Evolutionary conservation across 2,113 vertebrate species (phyloP), one percentile per base, ranked within the genome.

Genomic region (Phalacrocorax carbo): DNA sequence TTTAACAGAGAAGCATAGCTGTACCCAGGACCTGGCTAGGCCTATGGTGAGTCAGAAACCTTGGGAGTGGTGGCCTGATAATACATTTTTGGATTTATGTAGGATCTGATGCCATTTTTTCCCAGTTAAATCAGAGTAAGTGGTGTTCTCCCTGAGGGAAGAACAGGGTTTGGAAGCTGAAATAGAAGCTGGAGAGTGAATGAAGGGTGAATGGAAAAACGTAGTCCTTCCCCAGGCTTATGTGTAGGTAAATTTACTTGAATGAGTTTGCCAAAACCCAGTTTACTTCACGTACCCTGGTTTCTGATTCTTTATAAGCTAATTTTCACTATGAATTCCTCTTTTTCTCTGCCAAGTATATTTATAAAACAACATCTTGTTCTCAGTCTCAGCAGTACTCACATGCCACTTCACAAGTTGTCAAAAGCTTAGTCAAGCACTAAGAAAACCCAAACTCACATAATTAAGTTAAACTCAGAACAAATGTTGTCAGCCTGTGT

Each of bases 341-440:
- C 77, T 86, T 93, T 94, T 91, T 89, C 38, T 72, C 49, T 91
- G 65, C 84, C 87, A 95, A 89, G 46, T 76, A 29, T 91, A 95
- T 96, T 97, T 96, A 87, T 93, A 95, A 96, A 95, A 88, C 82
- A 93, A 51, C 91, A 95, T 90, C 93, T 90, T 94, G 86, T 82
- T 95, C 92, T 92, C 54, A 86, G 85, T 78, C 86, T 94, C 80
- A 75, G 68, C 80, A 92, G 51, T 84, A 84, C 51, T 94, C 91
- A 77, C 75, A 90, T 58, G 78, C 68, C 58, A 83, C 68, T 95
- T 97, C 81, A 94, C 80, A 95, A 96, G 68, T 92, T 96, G 93
- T 96, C 95, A 91, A 95, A 95, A 94, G 72, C 60, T 86, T 93
- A 88, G 94, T 97, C 82, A 88, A 90, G 76, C 86, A 91, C 86